Evolutionary conservation across 1,140 invertebrate species (phyloP), one percentile per base, ranked within the genome.

Genomic region (Drosophila bocqueti): DNA sequence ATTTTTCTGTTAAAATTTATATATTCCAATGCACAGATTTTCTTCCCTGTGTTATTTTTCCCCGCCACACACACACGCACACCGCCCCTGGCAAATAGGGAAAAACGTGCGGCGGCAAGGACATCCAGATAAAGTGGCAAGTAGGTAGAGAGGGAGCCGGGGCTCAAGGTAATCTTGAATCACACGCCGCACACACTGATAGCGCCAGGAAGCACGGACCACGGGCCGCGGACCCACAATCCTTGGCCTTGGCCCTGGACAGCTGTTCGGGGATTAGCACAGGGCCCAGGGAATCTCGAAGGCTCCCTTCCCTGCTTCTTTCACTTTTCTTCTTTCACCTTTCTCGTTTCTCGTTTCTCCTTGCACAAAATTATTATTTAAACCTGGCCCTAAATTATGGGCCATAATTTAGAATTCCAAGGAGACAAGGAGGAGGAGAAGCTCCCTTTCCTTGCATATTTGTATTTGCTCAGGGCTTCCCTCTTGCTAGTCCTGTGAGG

Each of bases 231-330:
- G 61, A 54, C 29, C 63, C 74, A 76, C 74, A 78, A 59, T 77
- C 63, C 75, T 34, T 43, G 54, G 64, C 50, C 13, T 34, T 43
- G 54, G 64, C 50, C 13, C 24, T 49, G 81, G 74, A 66, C 82
- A 84, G 82, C 82, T 84, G 82, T 81, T 66, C 79, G 78, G 82
- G 82, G 83, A 84, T 84, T 69, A 69, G 64, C 38, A 29, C 62
- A 52, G 8, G 68, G 50, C 47, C 3, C 10, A 13, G 47, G 24
- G 36, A 68, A 40, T 57, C 54, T 57, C 36, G 36, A 40, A 40
- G 54, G 50, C 59, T 46, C 40, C 61, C 63, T 45, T 1, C 1
- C 24, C 24, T 24, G 24, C 24, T 24, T 24, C 8, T 8, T 0
- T 8, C 29, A 8, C 7, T 60, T 45, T 61, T 34, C 18, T 34